Percentiles rank a stretch among this genome's conserved stretches.
Conservation (phyloP, 30 jellyfish, hydroid and myxozoan genomes). For the Rhopilema esculentum region DNA sequence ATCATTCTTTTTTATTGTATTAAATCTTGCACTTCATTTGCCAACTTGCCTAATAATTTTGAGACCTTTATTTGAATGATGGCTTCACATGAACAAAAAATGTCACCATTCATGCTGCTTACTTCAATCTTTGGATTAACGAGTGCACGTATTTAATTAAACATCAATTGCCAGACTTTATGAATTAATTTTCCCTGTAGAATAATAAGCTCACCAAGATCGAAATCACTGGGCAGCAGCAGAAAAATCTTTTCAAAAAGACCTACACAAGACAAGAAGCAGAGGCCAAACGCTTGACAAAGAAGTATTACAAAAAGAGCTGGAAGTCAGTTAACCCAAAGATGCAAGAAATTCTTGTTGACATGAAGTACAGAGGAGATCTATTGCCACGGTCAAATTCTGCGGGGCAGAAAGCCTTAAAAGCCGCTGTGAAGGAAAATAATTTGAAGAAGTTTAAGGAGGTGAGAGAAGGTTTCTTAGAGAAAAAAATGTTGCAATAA, state of each 20-base stretch:
- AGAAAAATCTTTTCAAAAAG: slow-evolving; percentile 42
- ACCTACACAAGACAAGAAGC: slow-evolving; percentile 70
- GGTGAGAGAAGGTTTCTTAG: neutral
- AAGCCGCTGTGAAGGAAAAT: slow-evolving; percentile 67
- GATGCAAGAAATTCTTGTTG: slow-evolving; percentile 69
- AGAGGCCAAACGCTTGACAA: slow-evolving; percentile 61
- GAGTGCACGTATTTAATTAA: neutral
- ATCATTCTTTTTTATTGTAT: no score
- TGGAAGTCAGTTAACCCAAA: slow-evolving; percentile 63
- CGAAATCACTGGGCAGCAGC: slow-evolving; percentile 74
- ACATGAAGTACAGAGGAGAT: slow-evolving; percentile 80
- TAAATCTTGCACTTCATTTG: no score
- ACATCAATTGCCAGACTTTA: neutral
- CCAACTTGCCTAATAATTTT: no score
- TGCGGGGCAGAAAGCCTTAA: slow-evolving; percentile 61
- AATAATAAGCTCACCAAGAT: slow-evolving; percentile 38
- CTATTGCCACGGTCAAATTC: slow-evolving; percentile 27
- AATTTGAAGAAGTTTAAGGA: slow-evolving; percentile 40
- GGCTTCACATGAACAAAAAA: no score
- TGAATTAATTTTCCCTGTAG: slow-evolving; percentile 37
- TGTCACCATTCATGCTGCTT: no score
- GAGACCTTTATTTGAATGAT: no score
- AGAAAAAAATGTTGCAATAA: no score
- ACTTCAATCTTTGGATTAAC: no score
- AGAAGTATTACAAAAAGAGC: slow-evolving; percentile 46